Evolutionary conservation across 2,797 vertebrate genomes (phyloP).

Genomic region (Centropyge bicolor): DNA sequence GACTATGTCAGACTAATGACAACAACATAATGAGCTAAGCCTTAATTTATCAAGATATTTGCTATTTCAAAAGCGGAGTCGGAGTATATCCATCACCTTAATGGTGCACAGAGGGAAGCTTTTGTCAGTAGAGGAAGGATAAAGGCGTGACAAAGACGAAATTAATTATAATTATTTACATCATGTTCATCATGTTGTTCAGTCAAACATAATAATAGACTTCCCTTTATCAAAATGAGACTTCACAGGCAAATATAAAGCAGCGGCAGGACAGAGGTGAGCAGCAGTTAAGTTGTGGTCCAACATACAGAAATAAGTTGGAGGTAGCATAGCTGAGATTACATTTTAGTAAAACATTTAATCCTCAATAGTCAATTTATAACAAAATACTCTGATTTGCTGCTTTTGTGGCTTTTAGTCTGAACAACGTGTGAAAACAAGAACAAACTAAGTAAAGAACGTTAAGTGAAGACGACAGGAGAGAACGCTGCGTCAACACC

Average conservation of each 20-base stretch:
- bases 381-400: neutral
- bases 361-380: neutral
- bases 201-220: neutral
- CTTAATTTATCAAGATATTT: neutral
- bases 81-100: slow-evolving; percentile 18
- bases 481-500: slow-evolving; percentile 40
- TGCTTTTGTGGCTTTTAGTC: neutral
- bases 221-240: neutral
- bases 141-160: slow-evolving; percentile 17
- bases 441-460: slow-evolving; percentile 9
- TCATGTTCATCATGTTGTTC: slow-evolving; percentile 8
- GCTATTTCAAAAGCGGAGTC: neutral
- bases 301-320: neutral
- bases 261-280: neutral
- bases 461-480: slow-evolving; percentile 24
- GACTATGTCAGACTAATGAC: neutral
- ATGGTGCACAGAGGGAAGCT: slow-evolving; percentile 8
- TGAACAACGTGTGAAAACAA: slow-evolving; percentile 15
- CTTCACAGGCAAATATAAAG: neutral
- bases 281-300: neutral
- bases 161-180: slow-evolving; percentile 17
- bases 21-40: neutral
- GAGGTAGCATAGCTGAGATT: neutral
- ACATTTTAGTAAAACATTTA: neutral
- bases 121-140: slow-evolving; percentile 9